These are phyloP conservation scores for Charanyca ferruginea DNA, from an alignment of 2,888 invertebrate species.

Conservation along the genomic window DNA sequence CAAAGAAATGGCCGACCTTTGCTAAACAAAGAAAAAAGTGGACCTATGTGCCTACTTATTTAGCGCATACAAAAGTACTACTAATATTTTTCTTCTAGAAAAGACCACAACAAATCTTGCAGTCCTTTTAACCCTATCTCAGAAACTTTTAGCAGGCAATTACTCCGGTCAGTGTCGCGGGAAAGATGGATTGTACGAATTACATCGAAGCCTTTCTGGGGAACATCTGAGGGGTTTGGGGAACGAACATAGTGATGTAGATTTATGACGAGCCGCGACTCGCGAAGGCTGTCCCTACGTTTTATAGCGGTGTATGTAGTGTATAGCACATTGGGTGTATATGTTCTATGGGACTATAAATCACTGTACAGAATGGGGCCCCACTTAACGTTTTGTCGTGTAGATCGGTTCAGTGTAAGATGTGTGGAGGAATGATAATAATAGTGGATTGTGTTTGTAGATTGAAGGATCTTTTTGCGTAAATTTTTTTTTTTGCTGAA, in stretches of 20 bases:
- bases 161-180: slow-evolving; percentile 73
- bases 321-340: slow-evolving; percentile 52
- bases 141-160: slow-evolving; percentile 74
- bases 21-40: too few relatives aligned
- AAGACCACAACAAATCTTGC: slow-evolving; percentile 42
- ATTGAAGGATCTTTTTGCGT: neutral
- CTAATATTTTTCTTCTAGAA: neutral
- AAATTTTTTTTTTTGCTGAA: neutral
- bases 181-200: slow-evolving; percentile 76
- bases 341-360: slow-evolving; percentile 60
- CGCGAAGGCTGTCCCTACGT: slow-evolving; percentile 64
- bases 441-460: slow-evolving; percentile 4
- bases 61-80: too few relatives aligned
- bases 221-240: slow-evolving; percentile 51
- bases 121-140: slow-evolving; percentile 54
- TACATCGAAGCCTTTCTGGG: slow-evolving; percentile 64
- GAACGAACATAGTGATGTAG: slow-evolving; percentile 66
- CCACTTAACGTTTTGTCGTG: slow-evolving; percentile 52
- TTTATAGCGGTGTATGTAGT: slow-evolving; percentile 54
- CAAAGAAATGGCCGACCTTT: too few relatives aligned
- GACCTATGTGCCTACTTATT: too few relatives aligned
- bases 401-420: slow-evolving; percentile 23
- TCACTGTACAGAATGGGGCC: slow-evolving; percentile 45
- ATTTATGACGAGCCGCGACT: slow-evolving; percentile 69
- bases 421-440: slow-evolving; percentile 15